phyloP scores from a whole-genome alignment of 2,113 vertebrate species.

The Esox niger region DNA sequence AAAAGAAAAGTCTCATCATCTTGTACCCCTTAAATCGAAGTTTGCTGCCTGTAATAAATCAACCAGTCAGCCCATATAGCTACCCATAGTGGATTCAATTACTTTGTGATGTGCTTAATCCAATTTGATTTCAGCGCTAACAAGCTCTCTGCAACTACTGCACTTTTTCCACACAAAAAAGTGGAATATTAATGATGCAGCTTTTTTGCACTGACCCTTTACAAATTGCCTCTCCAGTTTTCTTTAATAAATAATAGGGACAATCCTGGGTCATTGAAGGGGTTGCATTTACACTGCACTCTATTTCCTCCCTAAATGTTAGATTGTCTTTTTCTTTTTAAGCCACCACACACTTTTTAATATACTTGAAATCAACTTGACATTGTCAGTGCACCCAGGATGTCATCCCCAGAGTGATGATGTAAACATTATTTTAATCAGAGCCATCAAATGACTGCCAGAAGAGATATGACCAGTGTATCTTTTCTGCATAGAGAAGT shows the following conservation, averaged over 20 bases:
- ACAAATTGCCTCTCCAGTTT: conserved; percentile 10
- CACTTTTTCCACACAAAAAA: conserved; percentile 17
- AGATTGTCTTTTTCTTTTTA: conserved; percentile 14
- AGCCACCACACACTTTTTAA: not conserved
- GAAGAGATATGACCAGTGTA: conserved; percentile 4
- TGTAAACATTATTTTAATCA: conserved; percentile 22
- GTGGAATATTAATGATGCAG: conserved; percentile 15
- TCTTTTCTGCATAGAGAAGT: conserved; percentile 14
- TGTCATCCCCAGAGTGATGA: conserved; percentile 6
- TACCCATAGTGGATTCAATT: not conserved
- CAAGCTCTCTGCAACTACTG: conserved; percentile 2
- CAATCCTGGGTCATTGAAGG: conserved; percentile 1
- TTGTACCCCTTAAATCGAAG: conserved; percentile 5
- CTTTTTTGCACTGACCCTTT: conserved; percentile 17
- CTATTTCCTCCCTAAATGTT: conserved; percentile 4
- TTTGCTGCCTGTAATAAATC: conserved; percentile 1
- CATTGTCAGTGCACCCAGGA: conserved; percentile 8
- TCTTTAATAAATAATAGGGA: conserved; percentile 15
- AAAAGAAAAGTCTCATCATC: not conserved
- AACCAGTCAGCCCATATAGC: not conserved
- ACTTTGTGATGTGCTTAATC: conserved; percentile 23
- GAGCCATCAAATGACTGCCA: conserved; percentile 20
- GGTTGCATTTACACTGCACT: not conserved
- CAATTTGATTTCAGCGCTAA: conserved; percentile 23
- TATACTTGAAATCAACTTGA: conserved; percentile 18